Conservation (phyloP, 2,113 vertebrate genomes). For the Patagioenas fasciata region DNA sequence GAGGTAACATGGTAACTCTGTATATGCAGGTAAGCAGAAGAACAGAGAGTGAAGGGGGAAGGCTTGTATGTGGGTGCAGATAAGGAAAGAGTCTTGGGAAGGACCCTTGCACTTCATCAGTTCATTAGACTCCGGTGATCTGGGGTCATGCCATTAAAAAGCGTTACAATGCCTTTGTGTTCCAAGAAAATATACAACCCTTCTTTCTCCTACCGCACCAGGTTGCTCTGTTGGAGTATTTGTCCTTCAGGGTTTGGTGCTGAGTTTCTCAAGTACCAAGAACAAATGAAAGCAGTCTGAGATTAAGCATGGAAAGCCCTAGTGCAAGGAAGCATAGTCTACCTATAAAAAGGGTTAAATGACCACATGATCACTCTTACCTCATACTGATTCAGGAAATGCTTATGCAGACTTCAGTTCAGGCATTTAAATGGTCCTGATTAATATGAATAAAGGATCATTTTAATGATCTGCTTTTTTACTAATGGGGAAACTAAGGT, state of each 20-base stretch:
- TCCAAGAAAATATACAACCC: background rate
- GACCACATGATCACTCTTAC: background rate
- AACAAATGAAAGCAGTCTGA: background rate
- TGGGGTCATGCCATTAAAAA: background rate
- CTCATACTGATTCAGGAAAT: background rate
- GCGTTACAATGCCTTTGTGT: background rate
- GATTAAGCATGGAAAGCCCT: background rate
- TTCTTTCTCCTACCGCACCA: background rate
- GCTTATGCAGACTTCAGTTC: background rate
- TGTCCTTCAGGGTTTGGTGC: background rate
- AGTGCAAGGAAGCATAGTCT: background rate
- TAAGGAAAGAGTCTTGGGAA: background rate
- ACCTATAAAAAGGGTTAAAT: background rate
- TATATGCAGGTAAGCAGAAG: background rate
- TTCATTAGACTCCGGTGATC: background rate
- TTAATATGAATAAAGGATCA: background rate
- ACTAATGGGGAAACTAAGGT: background rate
- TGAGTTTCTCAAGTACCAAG: background rate
- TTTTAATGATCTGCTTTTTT: background rate
- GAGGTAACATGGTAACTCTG: background rate
- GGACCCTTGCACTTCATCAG: background rate
- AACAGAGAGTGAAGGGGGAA: background rate
- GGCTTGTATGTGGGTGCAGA: background rate
- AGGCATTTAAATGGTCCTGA: background rate
- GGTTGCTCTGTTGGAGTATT: background rate